Base-by-base conservation (phyloP, 1,140 invertebrate species). In the Archivesica marissinica region DNA sequence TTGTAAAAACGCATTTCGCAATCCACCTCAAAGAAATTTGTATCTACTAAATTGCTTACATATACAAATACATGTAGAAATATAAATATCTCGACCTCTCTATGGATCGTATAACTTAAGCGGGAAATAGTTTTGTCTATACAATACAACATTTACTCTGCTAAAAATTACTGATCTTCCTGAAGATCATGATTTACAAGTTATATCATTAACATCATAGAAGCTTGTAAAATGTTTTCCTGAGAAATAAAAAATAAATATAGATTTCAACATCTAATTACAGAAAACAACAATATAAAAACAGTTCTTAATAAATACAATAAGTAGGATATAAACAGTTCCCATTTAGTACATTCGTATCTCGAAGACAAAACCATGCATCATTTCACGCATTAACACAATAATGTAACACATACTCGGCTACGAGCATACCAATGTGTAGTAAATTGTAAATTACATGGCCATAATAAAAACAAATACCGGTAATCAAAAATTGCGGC, bases 191-290 rank as follows among this genome's bases (percentile, higher is more conserved):
- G 20, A 64, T 64, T 35, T 64, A 64, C 59, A 64, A 64, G 13
- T 64, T 64, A 3, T 33, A 35, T 35, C 30, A 64, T 13, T 20
- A 64, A 35, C 59, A 64, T 25, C 15, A 35, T 64, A 64, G 38
- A 20, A 17, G 38, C 9, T 3, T 28, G 59, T 64, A 64, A 64
- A 64, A 64, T 28, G 38, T 64, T 9, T 64, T 64, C 59, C 59
- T 64, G 59, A 64, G 59, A 64, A 64, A 64, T 64, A 6, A 64
- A 64, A 64, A 64, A 64, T 64, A 64, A 35, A 64, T 33, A 64
- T 59, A 59, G 54, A 59, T 4, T 64, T 64, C 38, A 64, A 64
- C 59, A 64, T 64, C 59, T 64, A n/a, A n/a, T n/a, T n/a, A 64
- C 59, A 35, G 38, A 33, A 64, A 64, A 64, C 59, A 64, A 64